phyloP scores from a whole-genome alignment of 2,797 vertebrate genomes.

The Adrianichthys oophorus region DNA sequence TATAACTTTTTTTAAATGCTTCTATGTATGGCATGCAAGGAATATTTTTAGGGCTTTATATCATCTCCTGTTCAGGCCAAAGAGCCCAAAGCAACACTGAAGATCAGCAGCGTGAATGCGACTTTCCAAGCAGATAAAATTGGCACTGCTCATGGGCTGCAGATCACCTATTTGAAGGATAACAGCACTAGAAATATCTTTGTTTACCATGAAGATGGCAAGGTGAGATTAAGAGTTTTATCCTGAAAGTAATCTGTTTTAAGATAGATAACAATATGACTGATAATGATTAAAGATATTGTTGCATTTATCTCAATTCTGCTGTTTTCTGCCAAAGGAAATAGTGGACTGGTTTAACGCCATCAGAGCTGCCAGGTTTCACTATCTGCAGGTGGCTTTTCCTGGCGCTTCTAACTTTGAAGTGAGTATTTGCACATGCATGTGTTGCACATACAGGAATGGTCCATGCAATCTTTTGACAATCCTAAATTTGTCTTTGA shows the following conservation, averaged over 20 bases:
- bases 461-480: too few relatives aligned
- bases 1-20: too few relatives aligned
- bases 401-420: conserved; percentile 84
- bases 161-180: conserved; percentile 95
- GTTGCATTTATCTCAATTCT: neutral
- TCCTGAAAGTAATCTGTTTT: neutral
- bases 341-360: conserved; percentile 97
- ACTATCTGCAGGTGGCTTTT: conserved; percentile 96
- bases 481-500: too few relatives aligned
- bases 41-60: neutral
- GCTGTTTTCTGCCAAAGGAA: conserved; percentile 75
- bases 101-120: conserved; percentile 89
- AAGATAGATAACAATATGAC: too few relatives aligned
- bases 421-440: conserved; percentile 57
- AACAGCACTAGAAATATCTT: conserved; percentile 98
- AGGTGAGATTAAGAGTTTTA: conserved; percentile 76
- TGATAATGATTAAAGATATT: neutral
- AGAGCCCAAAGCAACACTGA: conserved; percentile 94
- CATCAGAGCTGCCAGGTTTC: conserved; percentile 92
- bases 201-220: conserved; percentile 93
- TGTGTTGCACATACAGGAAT: too few relatives aligned
- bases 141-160: conserved; percentile 87
- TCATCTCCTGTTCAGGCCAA: conserved; percentile 79
- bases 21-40: too few relatives aligned
- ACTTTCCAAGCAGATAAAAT: conserved; percentile 94